phyloP scores from a whole-genome alignment of 2,888 invertebrate species.

The Coenonympha glycerion region DNA sequence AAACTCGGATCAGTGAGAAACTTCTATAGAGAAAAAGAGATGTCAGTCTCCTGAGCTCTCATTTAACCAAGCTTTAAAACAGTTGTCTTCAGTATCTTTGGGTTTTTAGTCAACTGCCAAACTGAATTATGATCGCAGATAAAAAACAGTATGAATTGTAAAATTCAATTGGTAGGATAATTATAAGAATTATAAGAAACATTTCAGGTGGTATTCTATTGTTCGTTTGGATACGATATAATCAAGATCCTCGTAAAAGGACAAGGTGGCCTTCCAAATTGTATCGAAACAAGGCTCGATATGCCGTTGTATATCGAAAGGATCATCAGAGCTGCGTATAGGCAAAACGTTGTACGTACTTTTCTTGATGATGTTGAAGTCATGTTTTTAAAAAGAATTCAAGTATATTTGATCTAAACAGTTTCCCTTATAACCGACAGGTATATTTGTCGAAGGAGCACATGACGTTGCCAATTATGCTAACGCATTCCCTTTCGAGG shows the following conservation, averaged over 20 bases:
- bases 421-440: conserved; percentile 34
- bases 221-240: conserved; percentile 63
- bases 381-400: not conserved
- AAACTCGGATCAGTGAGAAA: too few species aligned
- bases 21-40: too few species aligned
- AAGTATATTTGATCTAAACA: not conserved
- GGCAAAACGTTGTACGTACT: conserved; percentile 47
- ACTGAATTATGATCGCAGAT: too few species aligned
- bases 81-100: too few species aligned
- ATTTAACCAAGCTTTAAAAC: too few species aligned
- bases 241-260: conserved; percentile 59
- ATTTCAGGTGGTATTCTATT: conserved; percentile 48
- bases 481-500: conserved; percentile 60
- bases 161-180: not conserved
- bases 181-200: not conserved
- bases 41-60: too few species aligned
- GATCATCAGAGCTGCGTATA: conserved; percentile 47
- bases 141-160: too few species aligned
- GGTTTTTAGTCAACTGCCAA: too few species aligned
- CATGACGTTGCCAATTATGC: conserved; percentile 54
- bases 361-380: too few species aligned
- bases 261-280: conserved; percentile 65
- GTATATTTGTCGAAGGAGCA: conserved; percentile 61
- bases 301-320: conserved; percentile 55
- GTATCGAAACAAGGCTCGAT: conserved; percentile 58